Evolutionary conservation across 2,888 invertebrate genomes (phyloP).

Genomic region (Encarsia formosa): DNA sequence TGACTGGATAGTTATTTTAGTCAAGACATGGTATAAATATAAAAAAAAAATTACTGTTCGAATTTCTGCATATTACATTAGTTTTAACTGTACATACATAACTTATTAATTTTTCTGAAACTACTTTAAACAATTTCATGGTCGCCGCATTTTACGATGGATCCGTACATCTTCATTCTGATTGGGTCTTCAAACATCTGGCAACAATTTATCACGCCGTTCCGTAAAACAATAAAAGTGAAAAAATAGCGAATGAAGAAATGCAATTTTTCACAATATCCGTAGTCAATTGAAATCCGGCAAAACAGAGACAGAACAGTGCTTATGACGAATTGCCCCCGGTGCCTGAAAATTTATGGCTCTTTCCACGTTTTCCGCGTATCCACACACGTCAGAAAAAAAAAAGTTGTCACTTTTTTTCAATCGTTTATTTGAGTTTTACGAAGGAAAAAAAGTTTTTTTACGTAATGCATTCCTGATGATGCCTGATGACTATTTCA

Average conservation of each 20-base stretch:
- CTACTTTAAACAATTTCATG: slow-evolving; percentile 40
- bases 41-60: no score
- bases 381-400: slow-evolving; percentile 32
- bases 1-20: no score
- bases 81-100: no score
- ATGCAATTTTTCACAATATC: slow-evolving; percentile 29
- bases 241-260: not conserved
- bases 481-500: slow-evolving; percentile 32
- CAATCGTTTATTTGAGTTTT: not conserved
- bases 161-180: slow-evolving; percentile 36
- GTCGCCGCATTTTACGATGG: slow-evolving; percentile 39
- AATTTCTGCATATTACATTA: no score
- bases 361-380: slow-evolving; percentile 39
- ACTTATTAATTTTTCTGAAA: no score
- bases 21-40: no score
- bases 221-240: not conserved
- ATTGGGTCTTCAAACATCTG: slow-evolving; percentile 15
- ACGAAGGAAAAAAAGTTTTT: not conserved
- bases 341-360: slow-evolving; percentile 40
- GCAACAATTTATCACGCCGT: slow-evolving; percentile 1
- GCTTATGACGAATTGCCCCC: slow-evolving; percentile 41
- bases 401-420: not conserved
- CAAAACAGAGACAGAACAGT: slow-evolving; percentile 41
- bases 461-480: slow-evolving; percentile 41
- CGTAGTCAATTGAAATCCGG: slow-evolving; percentile 42